phyloP scores from a whole-genome alignment of 2,797 vertebrate genomes.

The Lophotriccus pileatus region DNA sequence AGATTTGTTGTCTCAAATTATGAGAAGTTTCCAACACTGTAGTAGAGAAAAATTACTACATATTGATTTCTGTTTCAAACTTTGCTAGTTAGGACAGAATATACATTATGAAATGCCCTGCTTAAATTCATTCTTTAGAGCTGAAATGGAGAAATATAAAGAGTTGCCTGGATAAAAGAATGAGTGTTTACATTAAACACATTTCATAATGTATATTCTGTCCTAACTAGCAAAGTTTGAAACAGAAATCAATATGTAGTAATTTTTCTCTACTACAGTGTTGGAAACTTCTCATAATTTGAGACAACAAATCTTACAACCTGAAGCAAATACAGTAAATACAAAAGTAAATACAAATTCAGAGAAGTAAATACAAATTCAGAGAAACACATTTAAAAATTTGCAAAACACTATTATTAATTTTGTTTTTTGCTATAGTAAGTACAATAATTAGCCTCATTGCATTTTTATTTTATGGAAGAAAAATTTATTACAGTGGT shows the following conservation, averaged over 20 bases:
- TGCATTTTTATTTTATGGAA: neutral
- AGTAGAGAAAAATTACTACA: neutral
- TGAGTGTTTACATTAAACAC: neutral
- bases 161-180: neutral
- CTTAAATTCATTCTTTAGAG: neutral
- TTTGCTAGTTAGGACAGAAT: neutral
- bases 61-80: neutral
- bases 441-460: neutral
- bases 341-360: too few species aligned
- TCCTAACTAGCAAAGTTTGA: neutral
- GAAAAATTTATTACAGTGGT: neutral
- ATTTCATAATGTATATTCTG: neutral
- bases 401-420: neutral
- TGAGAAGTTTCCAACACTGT: neutral
- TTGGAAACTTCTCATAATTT: neutral
- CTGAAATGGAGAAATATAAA: neutral
- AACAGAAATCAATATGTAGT: neutral
- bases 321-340: too few species aligned
- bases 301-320: neutral
- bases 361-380: neutral
- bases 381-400: neutral
- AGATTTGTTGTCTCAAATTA: neutral
- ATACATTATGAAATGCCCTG: neutral
- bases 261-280: neutral
- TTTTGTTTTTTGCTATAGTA: neutral